Conservation (phyloP, 2,797 vertebrate genomes). For the Serranus cabrilla region DNA sequence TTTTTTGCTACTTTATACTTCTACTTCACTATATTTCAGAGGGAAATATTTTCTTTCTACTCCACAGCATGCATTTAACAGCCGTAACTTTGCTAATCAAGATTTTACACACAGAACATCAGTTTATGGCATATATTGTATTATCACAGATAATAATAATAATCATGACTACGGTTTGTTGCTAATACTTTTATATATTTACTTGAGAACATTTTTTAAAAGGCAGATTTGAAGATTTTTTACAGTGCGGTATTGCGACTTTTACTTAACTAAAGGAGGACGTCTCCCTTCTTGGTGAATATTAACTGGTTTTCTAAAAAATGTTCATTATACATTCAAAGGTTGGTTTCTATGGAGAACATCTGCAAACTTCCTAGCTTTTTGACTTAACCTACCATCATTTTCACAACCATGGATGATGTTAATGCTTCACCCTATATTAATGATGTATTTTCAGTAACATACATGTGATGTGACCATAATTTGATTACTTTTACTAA, state of each 20-base stretch:
- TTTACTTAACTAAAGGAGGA: not conserved
- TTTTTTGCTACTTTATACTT: not conserved
- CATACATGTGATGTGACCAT: not conserved
- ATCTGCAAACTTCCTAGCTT: not conserved
- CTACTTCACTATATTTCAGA: not conserved
- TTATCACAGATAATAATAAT: not conserved
- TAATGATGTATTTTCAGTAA: constrained; percentile 1
- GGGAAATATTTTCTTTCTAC: not conserved
- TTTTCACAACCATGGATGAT: not conserved
- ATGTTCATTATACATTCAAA: not conserved
- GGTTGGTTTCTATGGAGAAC: not conserved
- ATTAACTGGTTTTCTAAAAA: not conserved
- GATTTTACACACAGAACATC: constrained; percentile 1
- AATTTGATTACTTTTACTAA: too few relatives aligned
- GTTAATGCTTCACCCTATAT: not conserved
- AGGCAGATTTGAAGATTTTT: not conserved
- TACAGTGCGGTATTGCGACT: not conserved
- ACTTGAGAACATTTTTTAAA: not conserved
- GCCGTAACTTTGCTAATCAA: not conserved
- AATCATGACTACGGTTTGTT: not conserved
- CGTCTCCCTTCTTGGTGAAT: not conserved
- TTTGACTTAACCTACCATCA: not conserved
- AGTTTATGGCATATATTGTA: not conserved
- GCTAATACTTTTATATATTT: not conserved
- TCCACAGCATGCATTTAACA: not conserved